phyloP scores from a whole-genome alignment of 2,797 vertebrate species.

The Falco cherrug region DNA sequence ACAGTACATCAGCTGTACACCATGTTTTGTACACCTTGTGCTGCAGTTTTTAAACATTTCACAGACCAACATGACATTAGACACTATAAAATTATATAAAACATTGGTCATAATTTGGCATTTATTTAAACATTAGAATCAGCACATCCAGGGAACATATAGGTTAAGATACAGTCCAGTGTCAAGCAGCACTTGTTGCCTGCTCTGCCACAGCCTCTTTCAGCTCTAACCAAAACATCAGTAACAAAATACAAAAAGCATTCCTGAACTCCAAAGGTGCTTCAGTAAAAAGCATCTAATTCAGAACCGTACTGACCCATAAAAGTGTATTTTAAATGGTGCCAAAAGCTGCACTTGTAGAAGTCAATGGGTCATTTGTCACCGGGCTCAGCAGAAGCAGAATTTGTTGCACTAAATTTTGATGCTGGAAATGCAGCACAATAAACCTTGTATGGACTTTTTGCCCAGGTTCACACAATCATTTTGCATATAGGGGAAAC shows the following conservation, averaged over 20 bases:
- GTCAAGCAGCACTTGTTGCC: neutral
- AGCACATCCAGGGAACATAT: neutral
- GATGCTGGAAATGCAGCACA: neutral
- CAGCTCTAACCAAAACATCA: neutral
- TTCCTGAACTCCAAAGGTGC: neutral
- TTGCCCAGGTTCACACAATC: slow-evolving; percentile 61
- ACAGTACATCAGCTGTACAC: too few relatives aligned
- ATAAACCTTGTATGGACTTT: neutral
- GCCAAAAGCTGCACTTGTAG: neutral
- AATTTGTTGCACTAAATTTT: neutral
- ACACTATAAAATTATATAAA: neutral
- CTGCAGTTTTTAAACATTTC: neutral
- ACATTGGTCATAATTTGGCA: neutral
- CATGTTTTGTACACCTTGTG: neutral
- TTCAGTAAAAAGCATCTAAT: neutral
- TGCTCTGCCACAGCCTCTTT: neutral
- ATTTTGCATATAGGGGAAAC: neutral
- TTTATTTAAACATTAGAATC: neutral
- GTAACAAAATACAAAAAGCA: neutral
- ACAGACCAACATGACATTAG: neutral
- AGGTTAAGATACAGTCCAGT: neutral
- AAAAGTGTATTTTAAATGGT: neutral
- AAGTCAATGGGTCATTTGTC: neutral
- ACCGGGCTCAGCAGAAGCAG: neutral
- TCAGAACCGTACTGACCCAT: neutral